Conservation (phyloP, 2,888 invertebrate genomes). For the Rhaphigaster nebulosa region DNA sequence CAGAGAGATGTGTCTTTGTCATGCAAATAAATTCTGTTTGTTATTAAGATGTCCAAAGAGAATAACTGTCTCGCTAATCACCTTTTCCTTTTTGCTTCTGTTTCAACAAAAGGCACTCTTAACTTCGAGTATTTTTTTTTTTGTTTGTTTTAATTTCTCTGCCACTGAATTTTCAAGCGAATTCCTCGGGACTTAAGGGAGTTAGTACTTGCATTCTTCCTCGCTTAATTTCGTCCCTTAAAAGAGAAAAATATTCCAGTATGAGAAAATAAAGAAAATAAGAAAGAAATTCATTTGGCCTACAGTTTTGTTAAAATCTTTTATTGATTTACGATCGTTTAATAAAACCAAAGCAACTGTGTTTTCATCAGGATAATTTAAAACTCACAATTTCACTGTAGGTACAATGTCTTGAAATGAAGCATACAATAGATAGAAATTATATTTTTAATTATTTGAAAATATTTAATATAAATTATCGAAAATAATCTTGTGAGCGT, state of each 20-base stretch:
- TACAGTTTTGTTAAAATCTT: neutral
- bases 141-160: neutral
- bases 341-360: too few species aligned
- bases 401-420: too few species aligned
- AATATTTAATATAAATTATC: too few species aligned
- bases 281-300: neutral
- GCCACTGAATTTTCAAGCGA: neutral
- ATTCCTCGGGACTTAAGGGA: neutral
- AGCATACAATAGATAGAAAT: too few species aligned
- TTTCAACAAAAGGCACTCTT: neutral
- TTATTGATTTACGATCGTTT: neutral
- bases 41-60: conserved; percentile 2
- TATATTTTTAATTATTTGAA: too few species aligned
- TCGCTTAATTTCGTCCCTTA: neutral
- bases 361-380: too few species aligned
- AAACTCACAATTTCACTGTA: too few species aligned
- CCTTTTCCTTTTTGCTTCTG: neutral
- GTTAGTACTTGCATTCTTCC: neutral
- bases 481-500: too few species aligned
- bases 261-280: neutral
- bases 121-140: neutral
- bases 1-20: neutral
- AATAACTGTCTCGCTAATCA: conserved; percentile 14
- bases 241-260: neutral
- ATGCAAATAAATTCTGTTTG: conserved; percentile 40